Evolutionary conservation across 37 sponge, comb jelly and placozoan species (phyloP).

Genomic region (Oopsacas minuta): DNA sequence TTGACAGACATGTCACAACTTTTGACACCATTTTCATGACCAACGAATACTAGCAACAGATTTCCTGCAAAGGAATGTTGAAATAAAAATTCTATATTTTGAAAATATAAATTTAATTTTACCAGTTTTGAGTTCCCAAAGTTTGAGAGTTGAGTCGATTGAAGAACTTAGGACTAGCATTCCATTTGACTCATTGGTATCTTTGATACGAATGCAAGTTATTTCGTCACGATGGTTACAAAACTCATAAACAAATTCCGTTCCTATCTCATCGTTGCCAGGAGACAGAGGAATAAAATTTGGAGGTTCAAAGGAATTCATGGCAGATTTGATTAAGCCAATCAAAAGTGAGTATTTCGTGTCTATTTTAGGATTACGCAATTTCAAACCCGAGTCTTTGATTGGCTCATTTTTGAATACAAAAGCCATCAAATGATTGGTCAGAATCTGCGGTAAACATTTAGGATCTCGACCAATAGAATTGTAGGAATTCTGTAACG

Average conservation of each 20-base stretch:
- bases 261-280: background rate
- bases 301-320: background rate
- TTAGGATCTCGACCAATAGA: background rate
- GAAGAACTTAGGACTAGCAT: background rate
- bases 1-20: background rate
- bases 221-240: background rate
- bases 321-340: background rate
- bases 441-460: background rate
- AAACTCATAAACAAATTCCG: background rate
- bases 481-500: background rate
- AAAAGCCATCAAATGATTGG: background rate
- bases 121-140: background rate
- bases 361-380: background rate
- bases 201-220: conserved; percentile 14
- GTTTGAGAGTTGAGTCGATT: background rate
- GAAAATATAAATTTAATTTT: too few relatives aligned
- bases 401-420: background rate
- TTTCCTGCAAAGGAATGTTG: background rate
- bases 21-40: background rate
- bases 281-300: background rate
- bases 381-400: background rate
- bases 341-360: background rate
- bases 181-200: background rate
- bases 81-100: too few relatives aligned
- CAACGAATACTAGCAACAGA: conserved; percentile 3